phyloP scores from a whole-genome alignment of 2,888 invertebrate species.

The Orthonevra nobilis region DNA sequence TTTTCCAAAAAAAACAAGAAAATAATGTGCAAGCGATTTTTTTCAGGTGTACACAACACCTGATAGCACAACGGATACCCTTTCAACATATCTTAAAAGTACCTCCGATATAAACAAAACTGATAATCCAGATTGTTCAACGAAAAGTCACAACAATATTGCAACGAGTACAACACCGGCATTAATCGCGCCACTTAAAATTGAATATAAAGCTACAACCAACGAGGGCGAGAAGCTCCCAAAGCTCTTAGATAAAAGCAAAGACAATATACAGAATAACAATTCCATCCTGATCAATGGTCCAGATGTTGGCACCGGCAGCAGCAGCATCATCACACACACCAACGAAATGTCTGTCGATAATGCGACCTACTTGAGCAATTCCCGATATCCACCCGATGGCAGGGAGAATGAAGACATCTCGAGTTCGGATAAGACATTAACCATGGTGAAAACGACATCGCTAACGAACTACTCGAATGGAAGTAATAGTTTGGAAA shows the following conservation, averaged over 20 bases:
- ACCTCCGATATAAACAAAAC: constrained; percentile 60
- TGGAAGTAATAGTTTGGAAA: constrained; percentile 78
- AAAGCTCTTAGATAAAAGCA: constrained; percentile 56
- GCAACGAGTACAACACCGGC: constrained; percentile 57
- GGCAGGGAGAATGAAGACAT: constrained; percentile 89
- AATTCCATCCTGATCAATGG: constrained; percentile 56
- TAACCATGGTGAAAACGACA: constrained; percentile 81
- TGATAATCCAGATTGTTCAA: constrained; percentile 44
- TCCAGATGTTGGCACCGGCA: too few species aligned
- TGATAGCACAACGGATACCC: constrained; percentile 74
- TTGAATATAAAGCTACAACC: constrained; percentile 40
- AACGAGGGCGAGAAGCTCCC: constrained; percentile 42
- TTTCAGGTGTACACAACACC: constrained; percentile 75
- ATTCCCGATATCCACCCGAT: constrained; percentile 84
- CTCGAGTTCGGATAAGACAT: constrained; percentile 77
- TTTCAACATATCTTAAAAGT: constrained; percentile 71
- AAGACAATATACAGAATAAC: constrained; percentile 72
- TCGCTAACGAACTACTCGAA: constrained; percentile 83
- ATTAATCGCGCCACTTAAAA: constrained; percentile 54
- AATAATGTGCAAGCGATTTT: background rate
- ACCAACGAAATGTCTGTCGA: constrained; percentile 72
- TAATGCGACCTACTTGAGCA: constrained; percentile 72
- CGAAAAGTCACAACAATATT: constrained; percentile 56
- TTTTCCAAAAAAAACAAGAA: too few species aligned
- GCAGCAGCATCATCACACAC: constrained; percentile 26